Evolutionary conservation across 2,113 vertebrate genomes (phyloP), one percentile per base, ranked within the genome.

Genomic region (Asarcornis scutulata): DNA sequence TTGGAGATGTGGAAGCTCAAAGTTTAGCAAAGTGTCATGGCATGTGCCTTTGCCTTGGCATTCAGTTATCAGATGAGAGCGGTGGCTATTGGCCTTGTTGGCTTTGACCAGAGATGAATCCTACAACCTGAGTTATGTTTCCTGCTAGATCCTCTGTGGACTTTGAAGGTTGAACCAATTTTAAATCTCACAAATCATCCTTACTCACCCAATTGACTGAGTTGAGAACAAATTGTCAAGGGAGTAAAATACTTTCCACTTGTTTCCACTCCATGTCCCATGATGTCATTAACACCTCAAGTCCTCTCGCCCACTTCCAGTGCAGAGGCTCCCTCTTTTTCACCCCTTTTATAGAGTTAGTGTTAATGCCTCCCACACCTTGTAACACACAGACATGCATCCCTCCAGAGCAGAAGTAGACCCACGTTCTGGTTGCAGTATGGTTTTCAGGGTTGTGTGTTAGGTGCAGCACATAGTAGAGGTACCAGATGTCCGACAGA

Each of bases 1-100:
- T 26, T 81, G 68, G 40, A 83, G 82, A 64, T 63, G 62, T 89
- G 86, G 94, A 69, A 80, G 77, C 64, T 91, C 92, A 44, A 58
- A 85, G 64, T 42, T 76, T 53, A 95, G 52, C 78, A 72, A 17
- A 56, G 69, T 59, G 34, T 26, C 8, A 6, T 46, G 68, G 76
- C 18, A 34, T 32, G 21, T 64, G 40, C 46, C 50, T 89, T 83
- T 58, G 10, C 59, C 34, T 34, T 55, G 80, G 32, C 31, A 66
- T 81, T 78, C 34, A 17, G 38, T 38, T 68, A 16, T 20, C 66
- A 0, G 4, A 34, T 29, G 74, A 17, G 21, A 74, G 75, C 48
- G 71, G 1, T 48, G 66, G 34, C 34, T 16, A 38, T 58, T n/a
- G 13, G 40, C 56, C 46, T 18, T 38, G n/a, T 18, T 75, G 63